phyloP scores from a whole-genome alignment of 2,888 invertebrate genomes.

The Lasioglossum zephyrum region DNA sequence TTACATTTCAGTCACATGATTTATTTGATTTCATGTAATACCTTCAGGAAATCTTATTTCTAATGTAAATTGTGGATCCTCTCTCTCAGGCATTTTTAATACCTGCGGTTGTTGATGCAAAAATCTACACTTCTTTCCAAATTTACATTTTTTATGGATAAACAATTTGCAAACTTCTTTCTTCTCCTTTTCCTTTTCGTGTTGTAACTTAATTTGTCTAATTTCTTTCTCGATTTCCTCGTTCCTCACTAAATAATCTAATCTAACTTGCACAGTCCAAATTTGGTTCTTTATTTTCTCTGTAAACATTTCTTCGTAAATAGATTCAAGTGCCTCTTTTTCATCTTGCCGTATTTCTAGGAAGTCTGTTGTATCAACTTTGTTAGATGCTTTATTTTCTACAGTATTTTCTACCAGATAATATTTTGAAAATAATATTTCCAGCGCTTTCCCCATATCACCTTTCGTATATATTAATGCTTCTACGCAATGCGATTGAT shows the following conservation, averaged over 20 bases:
- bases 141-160: conserved; percentile 89
- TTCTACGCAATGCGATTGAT: conserved; percentile 90
- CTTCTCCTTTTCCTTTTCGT: conserved; percentile 86
- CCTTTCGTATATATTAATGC: conserved; percentile 89
- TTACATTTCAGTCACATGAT: conserved; percentile 14
- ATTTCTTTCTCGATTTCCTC: conserved; percentile 84
- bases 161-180: conserved; percentile 88
- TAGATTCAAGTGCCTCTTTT: conserved; percentile 90
- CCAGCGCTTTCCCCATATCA: conserved; percentile 89
- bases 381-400: conserved; percentile 81
- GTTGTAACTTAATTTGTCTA: conserved; percentile 79
- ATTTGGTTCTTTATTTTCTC: conserved; percentile 89
- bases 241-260: conserved; percentile 88
- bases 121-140: conserved; percentile 91
- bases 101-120: conserved; percentile 87
- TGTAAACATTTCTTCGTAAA: conserved; percentile 89
- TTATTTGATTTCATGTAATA: conserved; percentile 55
- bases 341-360: conserved; percentile 90
- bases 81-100: conserved; percentile 78
- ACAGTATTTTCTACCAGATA: conserved; percentile 85
- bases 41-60: conserved; percentile 91
- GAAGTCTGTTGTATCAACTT: conserved; percentile 86
- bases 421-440: conserved; percentile 90
- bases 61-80: conserved; percentile 86
- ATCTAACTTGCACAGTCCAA: conserved; percentile 89